These are phyloP conservation scores for Eurystomus gularis DNA, from an alignment of 2,113 vertebrate genomes.

Conservation along the genomic window DNA sequence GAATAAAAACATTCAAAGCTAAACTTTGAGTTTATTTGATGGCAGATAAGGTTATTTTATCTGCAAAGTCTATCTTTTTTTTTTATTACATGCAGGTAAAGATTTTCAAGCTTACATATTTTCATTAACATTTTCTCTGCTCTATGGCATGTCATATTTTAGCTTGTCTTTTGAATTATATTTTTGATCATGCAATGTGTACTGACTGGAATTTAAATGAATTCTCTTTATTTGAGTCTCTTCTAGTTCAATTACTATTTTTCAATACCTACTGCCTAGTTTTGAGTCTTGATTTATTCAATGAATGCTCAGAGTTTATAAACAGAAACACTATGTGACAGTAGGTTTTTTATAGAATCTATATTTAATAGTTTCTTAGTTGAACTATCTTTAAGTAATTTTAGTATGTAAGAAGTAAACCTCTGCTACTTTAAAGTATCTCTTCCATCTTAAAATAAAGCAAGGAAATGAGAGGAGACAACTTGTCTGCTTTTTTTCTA, in stretches of 20 bases:
- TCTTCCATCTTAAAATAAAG: neutral
- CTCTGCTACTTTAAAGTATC: neutral
- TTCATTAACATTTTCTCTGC: neutral
- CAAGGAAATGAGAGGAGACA: neutral
- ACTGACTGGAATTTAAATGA: neutral
- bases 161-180: neutral
- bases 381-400: neutral
- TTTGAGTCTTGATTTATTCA: neutral
- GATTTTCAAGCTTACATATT: neutral
- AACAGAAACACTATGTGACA: neutral
- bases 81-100: neutral
- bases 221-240: neutral
- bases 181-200: neutral
- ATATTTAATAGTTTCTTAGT: neutral
- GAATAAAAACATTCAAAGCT: neutral
- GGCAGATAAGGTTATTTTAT: neutral
- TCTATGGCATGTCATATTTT: neutral
- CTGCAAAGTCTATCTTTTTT: neutral
- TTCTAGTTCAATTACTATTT: neutral
- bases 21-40: neutral
- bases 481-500: neutral
- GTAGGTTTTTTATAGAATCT: neutral
- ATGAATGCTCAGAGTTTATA: neutral
- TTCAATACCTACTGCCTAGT: neutral
- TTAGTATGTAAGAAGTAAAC: neutral